phyloP scores from a whole-genome alignment of 2,113 vertebrate genomes.

The Petroica traversi region DNA sequence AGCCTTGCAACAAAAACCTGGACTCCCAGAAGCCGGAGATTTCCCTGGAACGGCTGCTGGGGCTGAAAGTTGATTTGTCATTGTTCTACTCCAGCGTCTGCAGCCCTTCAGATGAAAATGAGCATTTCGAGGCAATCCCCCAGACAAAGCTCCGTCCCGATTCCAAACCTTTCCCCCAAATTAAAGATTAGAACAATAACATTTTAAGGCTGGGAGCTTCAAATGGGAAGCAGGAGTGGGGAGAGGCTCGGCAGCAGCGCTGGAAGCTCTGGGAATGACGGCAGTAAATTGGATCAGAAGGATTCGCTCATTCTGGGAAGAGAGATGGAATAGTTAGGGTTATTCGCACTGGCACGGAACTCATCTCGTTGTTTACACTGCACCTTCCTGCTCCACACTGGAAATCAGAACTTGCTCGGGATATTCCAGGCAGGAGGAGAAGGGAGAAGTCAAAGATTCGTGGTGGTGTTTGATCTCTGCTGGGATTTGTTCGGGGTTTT shows the following conservation, averaged over 20 bases:
- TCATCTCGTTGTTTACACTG: constrained; percentile 49
- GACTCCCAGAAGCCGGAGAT: background rate
- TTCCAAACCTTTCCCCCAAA: background rate
- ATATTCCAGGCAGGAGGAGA: background rate
- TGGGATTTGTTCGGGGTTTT: rapidly evolving
- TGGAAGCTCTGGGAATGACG: constrained; percentile 52
- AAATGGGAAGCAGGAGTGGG: background rate
- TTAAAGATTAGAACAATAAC: constrained; percentile 49
- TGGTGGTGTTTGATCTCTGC: background rate
- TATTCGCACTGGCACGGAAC: constrained; percentile 63
- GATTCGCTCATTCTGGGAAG: constrained; percentile 64
- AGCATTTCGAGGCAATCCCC: background rate
- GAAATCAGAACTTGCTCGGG: background rate
- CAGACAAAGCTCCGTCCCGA: background rate
- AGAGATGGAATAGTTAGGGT: constrained; percentile 31
- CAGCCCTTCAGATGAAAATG: background rate
- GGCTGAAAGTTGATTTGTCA: background rate
- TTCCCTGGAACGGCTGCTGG: background rate
- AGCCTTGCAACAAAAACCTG: background rate
- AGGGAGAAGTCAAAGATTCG: background rate
- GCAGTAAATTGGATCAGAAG: constrained; percentile 65
- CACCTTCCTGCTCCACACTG: background rate
- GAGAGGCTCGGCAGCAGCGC: background rate
- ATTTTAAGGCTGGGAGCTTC: background rate
- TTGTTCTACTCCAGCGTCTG: background rate